Evolutionary conservation across 2,888 invertebrate genomes (phyloP), one percentile per base, ranked within the genome.

Genomic region (Meandrusa payeni): DNA sequence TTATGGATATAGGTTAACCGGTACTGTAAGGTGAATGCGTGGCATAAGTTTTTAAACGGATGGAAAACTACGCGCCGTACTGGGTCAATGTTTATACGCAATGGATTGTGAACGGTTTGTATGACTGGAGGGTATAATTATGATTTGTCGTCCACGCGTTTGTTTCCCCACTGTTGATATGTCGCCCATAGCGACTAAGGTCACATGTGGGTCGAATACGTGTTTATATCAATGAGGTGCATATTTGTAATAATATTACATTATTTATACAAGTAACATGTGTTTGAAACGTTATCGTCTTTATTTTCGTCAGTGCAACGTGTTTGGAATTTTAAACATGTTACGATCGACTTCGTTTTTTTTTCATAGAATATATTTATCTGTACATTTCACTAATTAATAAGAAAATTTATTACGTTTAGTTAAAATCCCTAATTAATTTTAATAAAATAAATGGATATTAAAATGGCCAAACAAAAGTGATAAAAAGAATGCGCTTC

Each of bases 81-180:
- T 53, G 46, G 56, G 58, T 54, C 55, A 54, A 57, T 58, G 54
- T 52, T 54, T 51, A 52, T 44, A 50, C 10, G 24, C 20, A 40
- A 19, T 36, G 27, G 11, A 5, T 36, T 34, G 24, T 40, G 36
- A 38, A 15, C 32, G 37, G 26, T 32, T 40, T 34, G 24, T 40
- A 46, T 52, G 52, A 51, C 47, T 51, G 52, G 47, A 47, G 43
- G 24, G 26, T 27, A 32, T 22, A 15, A 15, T 32, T 38, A 15
- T 38, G 32, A 37, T 42, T 17, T n/a, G 6, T 11, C 27, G 24
- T 31, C 43, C 24, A 43, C 37, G 31, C 11, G 26, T 38, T 13
- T 38, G 32, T 20, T 34, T 13, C 28, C 10, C 2, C 6, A 13
- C 28, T 7, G 24, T 22, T 26, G 5, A 15, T 7, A 5, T 15